Conservation (phyloP, 2,888 invertebrate species). For the Eupithecia insigniata region DNA sequence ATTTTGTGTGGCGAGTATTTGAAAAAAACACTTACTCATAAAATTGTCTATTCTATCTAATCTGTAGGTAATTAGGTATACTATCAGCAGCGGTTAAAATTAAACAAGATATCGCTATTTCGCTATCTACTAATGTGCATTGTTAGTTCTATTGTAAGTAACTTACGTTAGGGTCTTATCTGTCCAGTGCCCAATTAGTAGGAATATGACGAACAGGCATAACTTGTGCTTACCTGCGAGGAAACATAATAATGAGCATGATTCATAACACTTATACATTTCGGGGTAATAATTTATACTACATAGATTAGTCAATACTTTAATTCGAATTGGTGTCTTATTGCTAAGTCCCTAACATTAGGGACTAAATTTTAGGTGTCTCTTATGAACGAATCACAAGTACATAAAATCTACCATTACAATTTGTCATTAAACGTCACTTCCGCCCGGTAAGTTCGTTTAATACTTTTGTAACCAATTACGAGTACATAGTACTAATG, state of each 20-base stretch:
- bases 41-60: neutral
- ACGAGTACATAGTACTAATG: neutral
- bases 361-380: neutral
- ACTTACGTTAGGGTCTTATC: constrained; percentile 16
- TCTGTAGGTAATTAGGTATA: neutral
- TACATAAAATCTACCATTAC: too few relatives aligned
- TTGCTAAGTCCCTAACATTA: neutral
- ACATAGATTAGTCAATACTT: neutral
- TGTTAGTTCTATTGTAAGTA: constrained; percentile 7
- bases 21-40: neutral
- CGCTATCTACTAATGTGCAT: neutral
- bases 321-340: neutral
- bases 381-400: neutral
- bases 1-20: neutral
- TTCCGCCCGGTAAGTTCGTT: neutral
- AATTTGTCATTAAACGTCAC: neutral
- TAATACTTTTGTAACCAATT: neutral
- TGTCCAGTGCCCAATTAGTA: constrained; percentile 1
- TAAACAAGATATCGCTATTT: constrained; percentile 3
- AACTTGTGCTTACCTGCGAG: constrained; percentile 16
- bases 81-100: neutral
- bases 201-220: constrained; percentile 7
- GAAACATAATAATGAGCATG: constrained; percentile 9
- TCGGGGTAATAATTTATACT: neutral
- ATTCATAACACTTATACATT: neutral